A percentile compares a stretch with the other conserved stretches of the same genome.
phyloP scores from a whole-genome alignment of 2,888 invertebrate species.

The Netelia fuscicornis region DNA sequence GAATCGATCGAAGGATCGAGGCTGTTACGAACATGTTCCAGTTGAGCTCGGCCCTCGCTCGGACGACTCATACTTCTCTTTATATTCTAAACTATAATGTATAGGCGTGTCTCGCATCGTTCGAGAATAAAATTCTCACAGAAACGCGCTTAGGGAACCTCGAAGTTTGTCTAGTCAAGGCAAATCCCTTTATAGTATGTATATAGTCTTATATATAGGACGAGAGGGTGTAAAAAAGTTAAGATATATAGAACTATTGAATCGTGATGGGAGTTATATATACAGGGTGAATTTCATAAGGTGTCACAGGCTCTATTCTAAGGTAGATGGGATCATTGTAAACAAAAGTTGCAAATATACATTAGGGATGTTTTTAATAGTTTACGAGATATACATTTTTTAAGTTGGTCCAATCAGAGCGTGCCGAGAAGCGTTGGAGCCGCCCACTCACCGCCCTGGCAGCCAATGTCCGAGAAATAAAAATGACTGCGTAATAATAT shows the following conservation, averaged over 20 bases:
- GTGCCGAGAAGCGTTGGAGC: too few species aligned
- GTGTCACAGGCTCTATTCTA: too few species aligned
- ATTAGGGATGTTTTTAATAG: too few species aligned
- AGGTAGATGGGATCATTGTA: too few species aligned
- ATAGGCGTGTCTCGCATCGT: conserved; percentile 46
- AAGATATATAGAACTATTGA: background rate
- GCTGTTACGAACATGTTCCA: conserved; percentile 31
- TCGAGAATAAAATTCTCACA: conserved; percentile 54
- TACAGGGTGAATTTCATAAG: too few species aligned
- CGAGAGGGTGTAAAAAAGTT: background rate
- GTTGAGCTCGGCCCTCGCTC: conserved; percentile 24
- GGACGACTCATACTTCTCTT: conserved; percentile 10
- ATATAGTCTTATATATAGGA: background rate
- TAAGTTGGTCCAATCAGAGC: too few species aligned
- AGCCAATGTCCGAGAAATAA: too few species aligned
- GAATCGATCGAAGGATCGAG: conserved; percentile 58
- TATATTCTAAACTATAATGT: conserved; percentile 24
- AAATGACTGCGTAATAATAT: too few species aligned
- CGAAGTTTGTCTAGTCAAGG: conserved; percentile 53
- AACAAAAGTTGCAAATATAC: too few species aligned
- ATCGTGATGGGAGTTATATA: background rate
- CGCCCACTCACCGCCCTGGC: too few species aligned
- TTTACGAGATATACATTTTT: too few species aligned
- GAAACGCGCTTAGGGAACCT: conserved; percentile 39
- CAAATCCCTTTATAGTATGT: conserved; percentile 10